A percentile compares a stretch with the other conserved stretches of the same genome.
Evolutionary conservation across 2,797 vertebrate species (phyloP).

Genomic region (Prunella strophiata): DNA sequence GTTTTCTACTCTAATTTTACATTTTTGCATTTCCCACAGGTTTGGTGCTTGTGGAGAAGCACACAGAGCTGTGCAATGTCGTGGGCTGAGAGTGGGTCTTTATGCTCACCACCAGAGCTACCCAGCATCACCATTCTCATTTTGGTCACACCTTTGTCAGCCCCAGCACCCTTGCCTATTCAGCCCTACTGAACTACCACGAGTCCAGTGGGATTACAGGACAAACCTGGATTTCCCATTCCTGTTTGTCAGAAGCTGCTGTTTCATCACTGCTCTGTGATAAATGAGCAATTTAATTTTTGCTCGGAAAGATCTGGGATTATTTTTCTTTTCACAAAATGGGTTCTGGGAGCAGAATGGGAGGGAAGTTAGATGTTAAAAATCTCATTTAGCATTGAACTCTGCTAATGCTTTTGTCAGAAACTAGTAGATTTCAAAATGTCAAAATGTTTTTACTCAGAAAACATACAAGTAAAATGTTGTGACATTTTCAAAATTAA

Average conservation of each 20-base stretch:
- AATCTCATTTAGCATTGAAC: not conserved
- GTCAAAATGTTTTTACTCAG: not conserved
- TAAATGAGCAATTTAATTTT: not conserved
- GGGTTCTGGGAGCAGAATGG: accelerated
- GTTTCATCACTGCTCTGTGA: not conserved
- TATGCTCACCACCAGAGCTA: not conserved
- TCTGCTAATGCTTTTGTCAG: not conserved
- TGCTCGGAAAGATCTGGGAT: not conserved
- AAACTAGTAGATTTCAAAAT: not conserved
- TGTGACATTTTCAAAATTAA: constrained; percentile 31
- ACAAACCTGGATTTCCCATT: not conserved
- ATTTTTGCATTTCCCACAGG: not conserved
- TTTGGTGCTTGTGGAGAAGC: not conserved
- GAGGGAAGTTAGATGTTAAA: not conserved
- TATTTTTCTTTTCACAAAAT: not conserved
- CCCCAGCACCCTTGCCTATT: not conserved
- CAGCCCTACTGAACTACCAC: not conserved
- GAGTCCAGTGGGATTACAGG: not conserved
- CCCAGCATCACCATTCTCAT: not conserved
- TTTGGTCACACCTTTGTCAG: not conserved
- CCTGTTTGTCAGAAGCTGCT: not conserved
- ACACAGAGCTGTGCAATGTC: not conserved
- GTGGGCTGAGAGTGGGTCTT: not conserved
- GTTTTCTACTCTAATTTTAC: not conserved
- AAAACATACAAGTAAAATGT: not conserved